Percentiles rank a stretch among this genome's conserved stretches.
phyloP scores from a whole-genome alignment of 1,140 invertebrate genomes.

The Solen grandis region DNA sequence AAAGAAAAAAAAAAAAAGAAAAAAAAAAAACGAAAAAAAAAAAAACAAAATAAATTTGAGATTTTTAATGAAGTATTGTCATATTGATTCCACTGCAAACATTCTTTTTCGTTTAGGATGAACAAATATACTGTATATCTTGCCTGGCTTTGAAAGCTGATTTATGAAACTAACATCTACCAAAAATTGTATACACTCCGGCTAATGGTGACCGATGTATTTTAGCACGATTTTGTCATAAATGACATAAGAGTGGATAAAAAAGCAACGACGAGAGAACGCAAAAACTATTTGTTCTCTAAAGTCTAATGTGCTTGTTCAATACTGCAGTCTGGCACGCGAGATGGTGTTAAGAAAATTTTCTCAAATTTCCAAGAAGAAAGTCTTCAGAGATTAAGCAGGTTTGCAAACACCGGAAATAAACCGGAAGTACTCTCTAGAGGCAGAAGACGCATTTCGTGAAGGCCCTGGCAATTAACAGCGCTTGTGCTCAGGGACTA shows the following conservation, averaged over 20 bases:
- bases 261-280: background rate
- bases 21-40: too few species aligned
- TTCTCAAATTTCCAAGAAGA: constrained; percentile 54
- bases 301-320: background rate
- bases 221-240: background rate
- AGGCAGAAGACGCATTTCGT: constrained; percentile 42
- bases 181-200: too few species aligned
- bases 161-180: too few species aligned
- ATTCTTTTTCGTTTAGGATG: too few species aligned
- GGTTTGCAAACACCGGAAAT: constrained; percentile 57
- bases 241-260: background rate
- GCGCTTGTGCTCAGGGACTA: constrained; percentile 40
- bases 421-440: constrained; percentile 50
- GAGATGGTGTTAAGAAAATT: constrained; percentile 56
- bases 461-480: constrained; percentile 49
- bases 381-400: constrained; percentile 52
- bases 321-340: constrained; percentile 43
- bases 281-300: background rate
- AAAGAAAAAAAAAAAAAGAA: too few species aligned
- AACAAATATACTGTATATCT: too few species aligned
- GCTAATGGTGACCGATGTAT: background rate
- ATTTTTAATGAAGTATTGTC: too few species aligned
- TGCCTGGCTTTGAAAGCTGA: too few species aligned
- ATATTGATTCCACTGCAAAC: too few species aligned
- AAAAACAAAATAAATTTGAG: too few species aligned